Evolutionary conservation across 2,113 vertebrate genomes (phyloP).

Genomic region (Rhegmatorhina hoffmannsi): DNA sequence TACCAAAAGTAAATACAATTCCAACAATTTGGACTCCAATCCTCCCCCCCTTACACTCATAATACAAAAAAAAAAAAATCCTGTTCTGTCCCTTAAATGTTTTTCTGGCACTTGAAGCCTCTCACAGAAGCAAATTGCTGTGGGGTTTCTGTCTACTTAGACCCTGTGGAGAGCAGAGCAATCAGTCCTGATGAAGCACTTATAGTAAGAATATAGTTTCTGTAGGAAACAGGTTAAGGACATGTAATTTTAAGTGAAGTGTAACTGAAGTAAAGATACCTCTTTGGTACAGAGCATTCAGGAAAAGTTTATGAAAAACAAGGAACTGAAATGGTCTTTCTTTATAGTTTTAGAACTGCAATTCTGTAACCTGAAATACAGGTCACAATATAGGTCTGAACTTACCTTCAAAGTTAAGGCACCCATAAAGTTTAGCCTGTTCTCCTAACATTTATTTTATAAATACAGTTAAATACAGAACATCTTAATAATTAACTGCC

Average conservation of each 20-base stretch:
- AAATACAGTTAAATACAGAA: not conserved
- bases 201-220: conserved; percentile 97
- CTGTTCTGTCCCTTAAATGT: not conserved
- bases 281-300: not conserved
- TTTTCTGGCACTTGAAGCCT: not conserved
- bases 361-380: not conserved
- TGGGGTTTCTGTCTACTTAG: conserved; percentile 80
- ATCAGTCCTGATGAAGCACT: conserved; percentile 96
- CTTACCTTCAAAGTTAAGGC: not conserved
- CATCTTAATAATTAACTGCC: not conserved
- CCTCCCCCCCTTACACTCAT: not conserved
- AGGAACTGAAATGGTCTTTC: not conserved
- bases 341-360: not conserved
- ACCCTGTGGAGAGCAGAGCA: conserved; percentile 95
- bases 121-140: not conserved
- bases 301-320: not conserved
- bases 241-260: not conserved
- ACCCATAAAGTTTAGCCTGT: not conserved
- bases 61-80: not conserved
- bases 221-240: conserved; percentile 81
- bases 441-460: not conserved
- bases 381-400: not conserved
- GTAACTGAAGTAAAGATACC: no score
- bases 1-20: not conserved
- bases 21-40: not conserved